Percentiles rank a stretch among this genome's conserved stretches.
Evolutionary conservation across 2,888 invertebrate genomes (phyloP).

Genomic region (Acheta domesticus): DNA sequence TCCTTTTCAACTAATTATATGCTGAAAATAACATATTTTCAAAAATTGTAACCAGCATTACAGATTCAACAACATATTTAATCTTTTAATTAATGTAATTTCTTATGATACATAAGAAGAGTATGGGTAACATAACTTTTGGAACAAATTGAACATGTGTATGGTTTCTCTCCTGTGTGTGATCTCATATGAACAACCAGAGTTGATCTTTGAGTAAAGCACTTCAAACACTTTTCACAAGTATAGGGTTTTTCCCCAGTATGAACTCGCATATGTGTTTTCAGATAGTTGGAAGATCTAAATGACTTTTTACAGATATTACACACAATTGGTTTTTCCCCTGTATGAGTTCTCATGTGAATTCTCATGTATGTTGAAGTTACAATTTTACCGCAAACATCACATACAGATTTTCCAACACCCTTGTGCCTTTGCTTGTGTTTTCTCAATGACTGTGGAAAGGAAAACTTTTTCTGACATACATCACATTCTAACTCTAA

Average conservation of each 20-base stretch:
- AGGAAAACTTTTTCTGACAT: conserved; percentile 47
- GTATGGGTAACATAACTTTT: conserved; percentile 54
- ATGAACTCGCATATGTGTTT: conserved; percentile 20
- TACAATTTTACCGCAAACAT: conserved; percentile 59
- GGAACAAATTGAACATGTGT: conserved; percentile 22
- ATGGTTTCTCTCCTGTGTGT: conserved; percentile 21
- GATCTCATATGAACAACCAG: conserved; percentile 49
- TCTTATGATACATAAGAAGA: conserved; percentile 60
- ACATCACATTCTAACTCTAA: conserved; percentile 43
- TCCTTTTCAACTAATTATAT: no score
- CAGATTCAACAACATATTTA: not conserved
- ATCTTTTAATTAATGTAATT: not conserved
- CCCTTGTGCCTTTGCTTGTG: conserved; percentile 46
- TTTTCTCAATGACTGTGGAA: conserved; percentile 46
- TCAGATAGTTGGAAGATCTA: not conserved
- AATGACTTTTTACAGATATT: conserved; percentile 42
- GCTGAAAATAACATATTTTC: no score
- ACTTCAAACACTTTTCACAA: conserved; percentile 30
- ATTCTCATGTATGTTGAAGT: conserved; percentile 59
- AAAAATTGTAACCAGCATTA: no score
- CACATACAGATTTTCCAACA: conserved; percentile 21
- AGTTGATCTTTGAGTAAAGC: conserved; percentile 54
- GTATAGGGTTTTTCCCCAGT: conserved; percentile 26
- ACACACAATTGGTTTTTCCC: conserved; percentile 61
- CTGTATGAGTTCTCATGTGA: conserved; percentile 60